Evolutionary conservation across 2,113 vertebrate genomes (phyloP).

Genomic region (Fulmarus glacialis): DNA sequence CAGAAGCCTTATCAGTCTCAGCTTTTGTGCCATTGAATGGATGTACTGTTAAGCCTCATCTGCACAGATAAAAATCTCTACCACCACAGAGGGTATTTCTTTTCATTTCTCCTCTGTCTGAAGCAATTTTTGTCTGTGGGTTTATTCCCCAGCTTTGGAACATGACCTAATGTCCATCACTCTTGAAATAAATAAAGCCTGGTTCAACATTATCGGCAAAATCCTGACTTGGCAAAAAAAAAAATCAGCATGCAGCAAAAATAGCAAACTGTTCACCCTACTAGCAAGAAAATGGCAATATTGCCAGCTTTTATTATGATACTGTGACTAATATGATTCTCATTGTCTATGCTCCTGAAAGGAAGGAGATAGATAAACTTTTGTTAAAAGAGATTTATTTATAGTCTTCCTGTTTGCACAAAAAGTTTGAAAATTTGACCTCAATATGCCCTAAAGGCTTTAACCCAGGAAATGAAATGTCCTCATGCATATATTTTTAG

Average conservation of each 20-base stretch:
- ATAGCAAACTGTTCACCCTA: neutral
- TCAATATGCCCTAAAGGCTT: slow-evolving; percentile 19
- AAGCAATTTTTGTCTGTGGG: neutral
- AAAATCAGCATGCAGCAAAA: neutral
- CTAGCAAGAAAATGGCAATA: neutral
- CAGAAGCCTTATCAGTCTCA: neutral
- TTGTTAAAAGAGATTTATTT: slow-evolving; percentile 40
- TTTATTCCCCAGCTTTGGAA: neutral
- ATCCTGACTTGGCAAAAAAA: neutral
- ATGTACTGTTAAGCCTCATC: neutral
- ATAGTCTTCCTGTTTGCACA: slow-evolving; percentile 57
- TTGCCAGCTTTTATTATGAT: neutral
- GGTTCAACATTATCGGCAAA: neutral
- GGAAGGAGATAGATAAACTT: slow-evolving; percentile 43
- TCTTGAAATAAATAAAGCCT: neutral
- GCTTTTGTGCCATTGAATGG: neutral
- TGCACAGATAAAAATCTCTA: neutral
- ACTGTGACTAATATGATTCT: neutral
- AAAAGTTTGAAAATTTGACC: slow-evolving; percentile 39
- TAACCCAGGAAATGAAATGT: slow-evolving; percentile 54
- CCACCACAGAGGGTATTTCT: neutral
- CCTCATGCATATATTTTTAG: slow-evolving; percentile 43
- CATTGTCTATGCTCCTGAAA: neutral
- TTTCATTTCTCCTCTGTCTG: neutral
- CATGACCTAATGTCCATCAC: neutral